These are phyloP conservation scores for Conistra vaccinii DNA, from an alignment of 2,888 invertebrate genomes.

Conservation along the genomic window DNA sequence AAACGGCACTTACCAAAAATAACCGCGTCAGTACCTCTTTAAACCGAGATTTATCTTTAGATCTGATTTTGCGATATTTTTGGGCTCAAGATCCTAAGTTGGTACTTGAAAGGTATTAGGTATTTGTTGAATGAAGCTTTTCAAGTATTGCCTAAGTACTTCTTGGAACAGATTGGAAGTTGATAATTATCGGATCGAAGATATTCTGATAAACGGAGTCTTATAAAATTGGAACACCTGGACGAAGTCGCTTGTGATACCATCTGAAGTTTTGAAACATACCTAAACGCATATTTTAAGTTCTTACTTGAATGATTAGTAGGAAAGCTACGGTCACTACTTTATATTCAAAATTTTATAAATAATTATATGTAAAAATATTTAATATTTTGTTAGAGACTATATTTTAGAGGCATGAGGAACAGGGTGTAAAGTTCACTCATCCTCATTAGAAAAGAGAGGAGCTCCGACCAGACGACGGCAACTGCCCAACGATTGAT, in stretches of 20 bases:
- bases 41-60: slow-evolving; percentile 27
- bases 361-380: too few species aligned
- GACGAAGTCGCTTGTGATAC: too few species aligned
- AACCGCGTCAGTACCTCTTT: slow-evolving; percentile 22
- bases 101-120: slow-evolving; percentile 23
- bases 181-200: slow-evolving; percentile 8
- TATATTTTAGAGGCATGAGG: too few species aligned
- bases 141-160: slow-evolving; percentile 28
- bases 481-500: too few species aligned
- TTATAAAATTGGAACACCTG: background rate
- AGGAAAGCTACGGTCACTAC: too few species aligned
- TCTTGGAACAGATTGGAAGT: slow-evolving; percentile 30
- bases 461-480: too few species aligned
- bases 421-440: too few species aligned
- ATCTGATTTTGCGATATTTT: slow-evolving; percentile 54
- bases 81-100: slow-evolving; percentile 13
- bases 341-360: too few species aligned
- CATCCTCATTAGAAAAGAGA: too few species aligned
- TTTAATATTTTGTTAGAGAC: too few species aligned
- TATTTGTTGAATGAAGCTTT: slow-evolving; percentile 37
- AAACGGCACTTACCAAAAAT: slow-evolving; percentile 35
- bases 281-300: background rate
- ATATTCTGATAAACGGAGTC: slow-evolving; percentile 4
- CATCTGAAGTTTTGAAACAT: background rate
- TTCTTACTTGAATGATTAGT: background rate